Conservation (phyloP, 2,888 invertebrate genomes). For the Alentia gelatinosa region DNA sequence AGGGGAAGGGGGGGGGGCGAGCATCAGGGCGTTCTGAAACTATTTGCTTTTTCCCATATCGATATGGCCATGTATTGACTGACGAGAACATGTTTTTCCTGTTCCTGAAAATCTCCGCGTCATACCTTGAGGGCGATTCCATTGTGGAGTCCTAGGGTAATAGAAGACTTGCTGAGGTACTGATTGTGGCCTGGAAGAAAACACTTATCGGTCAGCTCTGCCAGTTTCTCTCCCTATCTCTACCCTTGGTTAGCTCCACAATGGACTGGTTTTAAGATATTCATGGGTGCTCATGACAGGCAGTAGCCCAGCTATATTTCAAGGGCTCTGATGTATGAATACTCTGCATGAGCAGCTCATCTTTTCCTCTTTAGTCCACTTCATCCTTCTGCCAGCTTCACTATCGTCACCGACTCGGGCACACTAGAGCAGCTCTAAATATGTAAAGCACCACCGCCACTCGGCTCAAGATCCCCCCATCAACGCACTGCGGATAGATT, state of each 20-base stretch:
- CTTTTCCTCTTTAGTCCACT: neutral
- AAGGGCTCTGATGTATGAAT: neutral
- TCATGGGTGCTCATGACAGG: neutral
- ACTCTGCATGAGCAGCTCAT: neutral
- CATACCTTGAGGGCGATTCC: neutral
- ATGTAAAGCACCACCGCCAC: neutral
- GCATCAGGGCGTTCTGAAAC: neutral
- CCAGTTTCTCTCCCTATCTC: neutral
- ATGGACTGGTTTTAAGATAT: neutral
- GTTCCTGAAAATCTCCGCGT: neutral
- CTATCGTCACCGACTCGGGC: neutral
- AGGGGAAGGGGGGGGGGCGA: neutral
- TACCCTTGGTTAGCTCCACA: neutral
- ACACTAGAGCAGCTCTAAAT: neutral
- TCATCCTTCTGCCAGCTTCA: neutral
- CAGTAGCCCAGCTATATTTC: neutral
- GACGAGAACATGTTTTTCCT: neutral
- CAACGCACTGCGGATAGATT: neutral
- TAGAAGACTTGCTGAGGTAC: neutral
- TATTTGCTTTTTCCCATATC: constrained; percentile 4
- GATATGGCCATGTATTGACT: neutral
- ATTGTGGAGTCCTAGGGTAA: neutral
- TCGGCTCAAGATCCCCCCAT: neutral
- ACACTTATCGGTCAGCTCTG: too few relatives aligned
- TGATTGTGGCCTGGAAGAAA: neutral